Conservation (phyloP, 1,140 invertebrate species). For the Venustaconcha ellipsiformis region DNA sequence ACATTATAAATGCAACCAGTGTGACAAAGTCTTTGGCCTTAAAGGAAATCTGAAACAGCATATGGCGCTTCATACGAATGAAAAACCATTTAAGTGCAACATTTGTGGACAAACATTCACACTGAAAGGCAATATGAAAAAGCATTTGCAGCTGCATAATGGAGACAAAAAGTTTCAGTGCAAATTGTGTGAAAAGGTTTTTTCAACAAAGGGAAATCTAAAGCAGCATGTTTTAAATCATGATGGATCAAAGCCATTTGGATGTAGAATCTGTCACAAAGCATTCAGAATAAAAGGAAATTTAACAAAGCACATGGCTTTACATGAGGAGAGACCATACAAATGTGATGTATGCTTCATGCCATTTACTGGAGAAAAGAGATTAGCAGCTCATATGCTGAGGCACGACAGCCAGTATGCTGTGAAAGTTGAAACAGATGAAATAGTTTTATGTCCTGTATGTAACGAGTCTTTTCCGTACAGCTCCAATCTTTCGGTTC, state of each 20-base stretch:
- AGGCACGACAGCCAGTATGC: too few species aligned
- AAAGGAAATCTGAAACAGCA: slow-evolving; percentile 3
- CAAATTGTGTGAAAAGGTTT: slow-evolving; percentile 9
- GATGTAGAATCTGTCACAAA: background rate
- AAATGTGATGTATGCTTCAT: too few species aligned
- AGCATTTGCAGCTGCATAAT: slow-evolving; percentile 10
- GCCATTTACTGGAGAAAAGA: too few species aligned
- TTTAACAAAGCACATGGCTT: too few species aligned
- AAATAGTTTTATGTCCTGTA: too few species aligned
- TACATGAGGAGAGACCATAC: too few species aligned
- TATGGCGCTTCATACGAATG: background rate
- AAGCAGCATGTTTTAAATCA: slow-evolving; percentile 12
- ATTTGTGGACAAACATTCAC: background rate
- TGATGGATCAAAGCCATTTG: slow-evolving; percentile 4
- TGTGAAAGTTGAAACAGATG: too few species aligned
- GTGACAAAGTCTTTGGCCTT: slow-evolving; percentile 10
- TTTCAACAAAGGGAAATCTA: background rate
- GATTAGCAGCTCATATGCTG: too few species aligned
- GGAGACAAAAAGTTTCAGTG: slow-evolving; percentile 7
- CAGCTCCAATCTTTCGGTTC: too few species aligned
- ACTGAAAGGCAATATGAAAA: slow-evolving; percentile 8
- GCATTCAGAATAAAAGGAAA: too few species aligned
- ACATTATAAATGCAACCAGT: slow-evolving; percentile 12
- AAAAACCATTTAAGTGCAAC: slow-evolving; percentile 7
- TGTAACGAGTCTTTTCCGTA: too few species aligned